phyloP scores from a whole-genome alignment of 2,888 invertebrate species.

The Liodrosophila aerea region DNA sequence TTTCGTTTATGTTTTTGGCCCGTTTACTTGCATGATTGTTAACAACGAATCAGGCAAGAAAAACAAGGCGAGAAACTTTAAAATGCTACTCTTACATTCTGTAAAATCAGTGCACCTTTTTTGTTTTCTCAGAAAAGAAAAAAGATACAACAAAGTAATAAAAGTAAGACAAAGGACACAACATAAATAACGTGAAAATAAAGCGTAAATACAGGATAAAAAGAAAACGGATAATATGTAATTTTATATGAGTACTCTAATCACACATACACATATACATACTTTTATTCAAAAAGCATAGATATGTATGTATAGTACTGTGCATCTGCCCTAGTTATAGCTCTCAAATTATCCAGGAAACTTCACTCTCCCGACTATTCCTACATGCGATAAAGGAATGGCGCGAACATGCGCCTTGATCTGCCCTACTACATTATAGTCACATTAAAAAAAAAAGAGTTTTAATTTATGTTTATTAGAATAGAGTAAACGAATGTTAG shows the following conservation, averaged over 20 bases:
- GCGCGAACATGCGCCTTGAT: too few relatives aligned
- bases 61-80: constrained; percentile 80
- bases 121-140: constrained; percentile 54
- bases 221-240: constrained; percentile 1
- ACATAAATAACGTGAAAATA: constrained; percentile 22
- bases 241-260: constrained; percentile 8
- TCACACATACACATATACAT: constrained; percentile 4
- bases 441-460: too few relatives aligned
- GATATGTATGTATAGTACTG: constrained; percentile 3
- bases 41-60: constrained; percentile 78
- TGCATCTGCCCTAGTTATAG: constrained; percentile 11
- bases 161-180: constrained; percentile 28
- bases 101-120: constrained; percentile 80
- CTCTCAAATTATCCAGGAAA: constrained; percentile 5
- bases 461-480: too few relatives aligned
- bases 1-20: constrained; percentile 64
- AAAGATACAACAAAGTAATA: constrained; percentile 24
- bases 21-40: constrained; percentile 80
- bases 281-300: constrained; percentile 4
- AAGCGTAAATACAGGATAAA: constrained; percentile 2
- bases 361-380: too few relatives aligned
- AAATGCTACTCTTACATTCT: constrained; percentile 82
- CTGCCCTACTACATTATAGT: too few relatives aligned
- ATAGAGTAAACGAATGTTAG: too few relatives aligned
- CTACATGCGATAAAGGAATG: too few relatives aligned